Evolutionary conservation across 92 coral and sea anemone species (phyloP).

Genomic region (Micromussa lordhowensis): DNA sequence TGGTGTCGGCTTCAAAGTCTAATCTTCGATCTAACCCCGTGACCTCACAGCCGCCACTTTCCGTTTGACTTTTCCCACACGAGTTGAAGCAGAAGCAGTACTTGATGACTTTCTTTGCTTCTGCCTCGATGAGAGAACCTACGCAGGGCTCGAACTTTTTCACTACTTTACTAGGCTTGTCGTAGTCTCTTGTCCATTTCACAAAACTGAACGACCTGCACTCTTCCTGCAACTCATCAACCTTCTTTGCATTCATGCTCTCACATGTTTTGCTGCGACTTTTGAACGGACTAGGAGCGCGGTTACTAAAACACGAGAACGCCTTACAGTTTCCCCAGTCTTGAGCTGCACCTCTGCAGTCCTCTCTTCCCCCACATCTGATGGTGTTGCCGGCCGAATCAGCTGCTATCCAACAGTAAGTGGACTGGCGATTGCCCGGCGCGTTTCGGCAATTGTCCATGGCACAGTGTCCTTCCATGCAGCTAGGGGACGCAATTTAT

Average conservation of each 20-base stretch:
- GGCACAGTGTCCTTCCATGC: conserved; percentile 42
- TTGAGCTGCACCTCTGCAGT: conserved; percentile 46
- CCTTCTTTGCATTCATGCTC: conserved; percentile 32
- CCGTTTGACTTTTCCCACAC: conserved; percentile 22
- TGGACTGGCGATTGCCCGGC: conserved; percentile 20
- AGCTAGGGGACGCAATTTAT: neutral
- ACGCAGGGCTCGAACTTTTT: conserved; percentile 55
- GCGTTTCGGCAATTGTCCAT: conserved; percentile 36
- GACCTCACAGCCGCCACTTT: conserved; percentile 2
- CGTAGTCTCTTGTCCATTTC: conserved; percentile 48
- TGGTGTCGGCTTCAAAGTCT: neutral
- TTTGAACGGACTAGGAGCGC: conserved; percentile 50
- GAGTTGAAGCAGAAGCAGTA: conserved; percentile 31
- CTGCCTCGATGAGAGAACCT: conserved; percentile 25
- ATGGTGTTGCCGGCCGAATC: neutral
- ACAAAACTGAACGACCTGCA: conserved; percentile 47
- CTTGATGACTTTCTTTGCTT: conserved; percentile 41
- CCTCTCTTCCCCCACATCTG: conserved; percentile 31
- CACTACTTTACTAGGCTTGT: conserved; percentile 19
- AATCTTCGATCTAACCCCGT: conserved; percentile 12
- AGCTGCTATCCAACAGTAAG: conserved; percentile 52
- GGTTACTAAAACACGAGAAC: conserved; percentile 29
- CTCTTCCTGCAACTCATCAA: conserved; percentile 10
- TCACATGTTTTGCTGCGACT: conserved; percentile 37
- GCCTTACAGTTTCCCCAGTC: conserved; percentile 54